Base-by-base conservation (phyloP, 2,113 vertebrate species). In the Microcebus griseorufus region DNA sequence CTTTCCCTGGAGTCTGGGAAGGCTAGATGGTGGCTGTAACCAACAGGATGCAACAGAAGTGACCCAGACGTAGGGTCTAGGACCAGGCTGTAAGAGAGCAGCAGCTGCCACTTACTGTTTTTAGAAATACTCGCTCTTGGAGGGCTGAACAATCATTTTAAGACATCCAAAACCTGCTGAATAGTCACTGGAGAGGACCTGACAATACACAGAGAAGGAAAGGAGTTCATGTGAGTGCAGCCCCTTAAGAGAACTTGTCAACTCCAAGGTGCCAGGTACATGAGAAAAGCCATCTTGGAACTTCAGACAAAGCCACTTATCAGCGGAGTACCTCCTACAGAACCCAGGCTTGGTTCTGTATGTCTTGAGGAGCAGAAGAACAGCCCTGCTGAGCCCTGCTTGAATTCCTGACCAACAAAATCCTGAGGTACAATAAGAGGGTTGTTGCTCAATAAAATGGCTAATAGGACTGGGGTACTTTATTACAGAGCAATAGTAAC, bases 281-380 rank as follows among this genome's bases (percentile, higher is more conserved):
- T 5, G 16, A 87, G 10, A 0, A 18, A 92, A 76, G 67, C 11
- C 65, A 34, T 12, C 58, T 58, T 53, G 69, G 42, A 72, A 32
- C 1, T 42, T 78, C 2, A 78, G 45, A 78, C 16, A 39, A 84
- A 73, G 29, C 17, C 25, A 48, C 1, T 39, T 17, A 48, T 18
- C 1, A 32, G 20, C 9, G 11, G 34, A 82, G 39, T 16, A 20
- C 18, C 64, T n/a, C 7, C 8, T 3, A 0, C 27, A 60, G 14
- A 84, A 23, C 9, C 55, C 37, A 88, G 64, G 4, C 51, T 42
- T 42, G 42, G 42, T 42, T 42, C 42, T 42, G 42, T 42, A 9
- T 14, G 16, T 14, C 55, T 2, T 0, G 0, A 34, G 34, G 27
- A 9, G 3, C 64, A 60, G n/a, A 34, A 60, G 32, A 67, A 42